Percentiles rank a stretch among this genome's conserved stretches.
Evolutionary conservation across 2,888 invertebrate genomes (phyloP).

Genomic region (Spisula subtruncata): DNA sequence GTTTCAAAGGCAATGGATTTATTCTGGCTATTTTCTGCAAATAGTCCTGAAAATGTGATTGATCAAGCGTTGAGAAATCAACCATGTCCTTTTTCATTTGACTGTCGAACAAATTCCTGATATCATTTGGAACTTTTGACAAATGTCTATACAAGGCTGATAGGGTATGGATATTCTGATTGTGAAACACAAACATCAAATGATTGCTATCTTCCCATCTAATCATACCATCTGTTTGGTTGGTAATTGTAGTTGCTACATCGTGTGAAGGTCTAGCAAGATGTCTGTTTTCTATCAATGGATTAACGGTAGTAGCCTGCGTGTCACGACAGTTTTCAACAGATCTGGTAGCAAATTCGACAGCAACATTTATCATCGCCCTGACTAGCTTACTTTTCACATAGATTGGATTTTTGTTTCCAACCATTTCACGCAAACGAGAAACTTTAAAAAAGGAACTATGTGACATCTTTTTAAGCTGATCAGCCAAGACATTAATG

Average conservation of each 20-base stretch:
- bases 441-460: slow-evolving; percentile 73
- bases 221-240: slow-evolving; percentile 74
- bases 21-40: slow-evolving; percentile 66
- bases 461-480: slow-evolving; percentile 77
- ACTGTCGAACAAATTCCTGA: slow-evolving; percentile 73
- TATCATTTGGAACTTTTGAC: slow-evolving; percentile 61
- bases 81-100: slow-evolving; percentile 70
- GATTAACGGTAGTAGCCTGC: slow-evolving; percentile 46
- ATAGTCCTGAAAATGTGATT: slow-evolving; percentile 59
- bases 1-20: slow-evolving; percentile 46
- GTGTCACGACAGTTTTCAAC: slow-evolving; percentile 53
- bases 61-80: slow-evolving; percentile 57
- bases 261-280: not conserved
- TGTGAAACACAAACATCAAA: slow-evolving; percentile 74
- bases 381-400: slow-evolving; percentile 55
- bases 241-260: slow-evolving; percentile 52
- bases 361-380: slow-evolving; percentile 61
- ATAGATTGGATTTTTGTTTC: slow-evolving; percentile 29
- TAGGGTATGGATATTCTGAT: slow-evolving; percentile 74
- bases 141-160: slow-evolving; percentile 72
- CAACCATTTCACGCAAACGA: slow-evolving; percentile 63
- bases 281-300: not conserved
- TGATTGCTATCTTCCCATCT: slow-evolving; percentile 78
- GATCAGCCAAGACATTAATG: slow-evolving; percentile 77
- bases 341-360: slow-evolving; percentile 64